These are phyloP conservation scores for Stichodactyla mertensii DNA, from an alignment of 64 coral and sea anemone species.

Conservation along the genomic window DNA sequence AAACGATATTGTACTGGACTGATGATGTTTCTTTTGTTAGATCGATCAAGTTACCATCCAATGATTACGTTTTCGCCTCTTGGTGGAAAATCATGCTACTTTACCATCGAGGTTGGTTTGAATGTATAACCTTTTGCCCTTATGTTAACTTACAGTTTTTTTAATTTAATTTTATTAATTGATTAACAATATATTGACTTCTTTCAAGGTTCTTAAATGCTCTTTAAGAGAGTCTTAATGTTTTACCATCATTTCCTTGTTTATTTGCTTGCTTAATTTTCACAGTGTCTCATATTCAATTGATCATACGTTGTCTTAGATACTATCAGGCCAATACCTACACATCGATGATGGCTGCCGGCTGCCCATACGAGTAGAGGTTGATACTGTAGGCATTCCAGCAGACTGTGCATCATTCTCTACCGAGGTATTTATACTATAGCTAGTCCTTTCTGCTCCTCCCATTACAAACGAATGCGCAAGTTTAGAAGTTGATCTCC, in stretches of 20 bases:
- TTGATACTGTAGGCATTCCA: slow-evolving; percentile 76
- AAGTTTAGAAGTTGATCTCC: too few relatives aligned
- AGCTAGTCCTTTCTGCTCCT: not conserved
- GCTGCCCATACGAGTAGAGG: slow-evolving; percentile 61
- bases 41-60: slow-evolving; percentile 65
- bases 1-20: not conserved
- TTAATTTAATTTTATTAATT: too few relatives aligned
- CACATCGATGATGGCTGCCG: slow-evolving; percentile 54
- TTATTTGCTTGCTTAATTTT: not conserved
- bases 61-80: slow-evolving; percentile 66
- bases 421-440: slow-evolving; percentile 42
- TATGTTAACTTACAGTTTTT: too few relatives aligned
- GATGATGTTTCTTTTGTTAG: slow-evolving; percentile 36
- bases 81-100: slow-evolving; percentile 84
- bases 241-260: not conserved
- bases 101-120: slow-evolving; percentile 62
- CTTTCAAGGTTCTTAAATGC: too few relatives aligned
- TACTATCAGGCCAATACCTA: slow-evolving; percentile 82
- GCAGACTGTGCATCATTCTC: slow-evolving; percentile 47
- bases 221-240: too few relatives aligned
- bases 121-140: too few relatives aligned
- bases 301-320: slow-evolving; percentile 11
- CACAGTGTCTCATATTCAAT: not conserved
- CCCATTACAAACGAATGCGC: not conserved
- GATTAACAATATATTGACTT: too few relatives aligned